Evolutionary conservation across 1,140 invertebrate species (phyloP).

Genomic region (Drosophila prosaltans): DNA sequence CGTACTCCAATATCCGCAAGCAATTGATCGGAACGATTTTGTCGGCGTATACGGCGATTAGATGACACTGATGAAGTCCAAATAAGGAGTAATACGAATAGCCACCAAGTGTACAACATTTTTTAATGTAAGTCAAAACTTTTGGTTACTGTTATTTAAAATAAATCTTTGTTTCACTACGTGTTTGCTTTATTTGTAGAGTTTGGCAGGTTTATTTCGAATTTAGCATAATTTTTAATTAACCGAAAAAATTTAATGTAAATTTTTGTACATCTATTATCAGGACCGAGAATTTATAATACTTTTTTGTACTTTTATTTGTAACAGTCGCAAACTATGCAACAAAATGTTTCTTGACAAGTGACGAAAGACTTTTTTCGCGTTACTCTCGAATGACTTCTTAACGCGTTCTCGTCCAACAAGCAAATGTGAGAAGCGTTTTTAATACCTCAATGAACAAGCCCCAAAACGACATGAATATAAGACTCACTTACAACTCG

Average conservation of each 20-base stretch:
- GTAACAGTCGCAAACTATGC: neutral
- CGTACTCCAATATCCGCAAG: conserved; percentile 54
- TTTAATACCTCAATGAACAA: conserved; percentile 57
- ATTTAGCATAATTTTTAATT: neutral
- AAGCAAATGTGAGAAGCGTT: conserved; percentile 52
- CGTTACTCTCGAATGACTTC: conserved; percentile 50
- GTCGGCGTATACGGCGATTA: conserved; percentile 24
- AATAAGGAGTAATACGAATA: neutral
- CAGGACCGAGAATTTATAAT: too few relatives aligned
- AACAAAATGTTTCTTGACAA: neutral
- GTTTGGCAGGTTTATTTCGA: neutral
- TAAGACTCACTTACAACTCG: conserved; percentile 33
- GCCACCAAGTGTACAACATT: neutral
- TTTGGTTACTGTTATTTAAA: neutral
- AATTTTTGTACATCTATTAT: neutral
- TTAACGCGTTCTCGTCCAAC: conserved; percentile 66
- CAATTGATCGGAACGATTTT: conserved; percentile 58
- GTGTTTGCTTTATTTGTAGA: neutral
- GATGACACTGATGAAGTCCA: neutral
- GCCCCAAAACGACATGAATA: conserved; percentile 42
- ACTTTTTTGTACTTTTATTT: neutral
- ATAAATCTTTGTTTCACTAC: neutral
- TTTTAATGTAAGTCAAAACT: neutral
- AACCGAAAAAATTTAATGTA: too few relatives aligned
- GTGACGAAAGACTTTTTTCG: neutral